Evolutionary conservation across 2,113 vertebrate genomes (phyloP).

Genomic region (Spermophilus dauricus): DNA sequence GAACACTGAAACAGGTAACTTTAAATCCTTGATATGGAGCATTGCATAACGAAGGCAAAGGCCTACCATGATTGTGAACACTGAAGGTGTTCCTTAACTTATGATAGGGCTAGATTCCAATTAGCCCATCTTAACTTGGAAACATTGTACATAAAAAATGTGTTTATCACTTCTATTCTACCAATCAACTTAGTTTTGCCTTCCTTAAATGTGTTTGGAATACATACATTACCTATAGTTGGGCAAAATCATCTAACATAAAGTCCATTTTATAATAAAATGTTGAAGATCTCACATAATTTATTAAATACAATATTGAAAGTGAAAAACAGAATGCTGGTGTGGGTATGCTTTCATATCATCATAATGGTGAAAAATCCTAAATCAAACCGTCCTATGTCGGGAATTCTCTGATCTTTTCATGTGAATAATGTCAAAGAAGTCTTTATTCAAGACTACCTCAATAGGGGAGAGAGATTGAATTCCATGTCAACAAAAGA

Average conservation of each 20-base stretch:
- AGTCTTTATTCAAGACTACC: background rate
- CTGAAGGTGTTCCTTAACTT: too few species aligned
- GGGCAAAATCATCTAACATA: background rate
- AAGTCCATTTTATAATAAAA: background rate
- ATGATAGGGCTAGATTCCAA: background rate
- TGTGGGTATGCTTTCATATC: background rate
- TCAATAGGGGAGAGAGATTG: background rate
- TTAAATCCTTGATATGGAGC: background rate
- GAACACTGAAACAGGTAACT: background rate
- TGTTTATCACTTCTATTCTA: background rate
- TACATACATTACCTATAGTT: background rate
- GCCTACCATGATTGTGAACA: background rate
- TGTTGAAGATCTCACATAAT: background rate
- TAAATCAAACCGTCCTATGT: background rate
- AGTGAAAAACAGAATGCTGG: background rate
- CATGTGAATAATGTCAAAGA: background rate
- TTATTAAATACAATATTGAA: background rate
- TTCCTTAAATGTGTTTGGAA: background rate
- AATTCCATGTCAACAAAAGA: background rate
- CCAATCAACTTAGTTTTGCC: background rate
- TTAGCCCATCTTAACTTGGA: background rate
- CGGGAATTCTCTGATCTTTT: background rate
- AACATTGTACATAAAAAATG: background rate
- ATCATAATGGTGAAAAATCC: background rate
- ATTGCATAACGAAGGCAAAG: slow-evolving; percentile 36